Evolutionary conservation across 2,888 invertebrate species (phyloP).

Genomic region (Cephus spinipes): DNA sequence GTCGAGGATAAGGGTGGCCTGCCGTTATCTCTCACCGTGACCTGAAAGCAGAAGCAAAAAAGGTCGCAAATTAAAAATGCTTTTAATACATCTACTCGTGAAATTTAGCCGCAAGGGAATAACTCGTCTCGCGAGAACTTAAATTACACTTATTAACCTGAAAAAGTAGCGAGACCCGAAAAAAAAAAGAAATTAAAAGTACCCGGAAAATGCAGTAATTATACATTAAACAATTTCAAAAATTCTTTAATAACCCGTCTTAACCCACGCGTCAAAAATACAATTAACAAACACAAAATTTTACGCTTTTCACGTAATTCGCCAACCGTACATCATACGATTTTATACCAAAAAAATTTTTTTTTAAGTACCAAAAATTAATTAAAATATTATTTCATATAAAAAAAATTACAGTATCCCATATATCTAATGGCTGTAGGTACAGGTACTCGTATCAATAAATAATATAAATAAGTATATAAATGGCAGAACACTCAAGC

Average conservation of each 20-base stretch:
- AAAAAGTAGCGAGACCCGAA: neutral
- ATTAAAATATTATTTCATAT: no score
- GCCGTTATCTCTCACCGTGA: slow-evolving; percentile 84
- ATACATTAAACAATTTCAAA: neutral
- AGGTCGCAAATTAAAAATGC: neutral
- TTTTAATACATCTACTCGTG: neutral
- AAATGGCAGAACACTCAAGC: no score
- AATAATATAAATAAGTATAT: no score
- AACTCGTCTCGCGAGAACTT: slow-evolving; percentile 1
- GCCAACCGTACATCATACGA: no score
- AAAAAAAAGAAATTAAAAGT: slow-evolving; percentile 30
- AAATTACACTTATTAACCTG: slow-evolving; percentile 1
- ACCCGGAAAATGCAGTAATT: neutral
- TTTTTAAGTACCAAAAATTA: no score
- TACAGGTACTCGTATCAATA: no score
- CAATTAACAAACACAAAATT: no score
- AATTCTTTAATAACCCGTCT: neutral
- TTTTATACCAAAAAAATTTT: no score
- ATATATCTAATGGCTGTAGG: no score
- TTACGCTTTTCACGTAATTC: no score
- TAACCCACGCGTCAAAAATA: no score
- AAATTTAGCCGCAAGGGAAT: neutral
- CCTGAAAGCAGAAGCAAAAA: slow-evolving; percentile 62
- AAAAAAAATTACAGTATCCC: no score
- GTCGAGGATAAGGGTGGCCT: slow-evolving; percentile 79